Base-by-base conservation (phyloP, 2,113 vertebrate genomes). In the Chunga burmeisteri region DNA sequence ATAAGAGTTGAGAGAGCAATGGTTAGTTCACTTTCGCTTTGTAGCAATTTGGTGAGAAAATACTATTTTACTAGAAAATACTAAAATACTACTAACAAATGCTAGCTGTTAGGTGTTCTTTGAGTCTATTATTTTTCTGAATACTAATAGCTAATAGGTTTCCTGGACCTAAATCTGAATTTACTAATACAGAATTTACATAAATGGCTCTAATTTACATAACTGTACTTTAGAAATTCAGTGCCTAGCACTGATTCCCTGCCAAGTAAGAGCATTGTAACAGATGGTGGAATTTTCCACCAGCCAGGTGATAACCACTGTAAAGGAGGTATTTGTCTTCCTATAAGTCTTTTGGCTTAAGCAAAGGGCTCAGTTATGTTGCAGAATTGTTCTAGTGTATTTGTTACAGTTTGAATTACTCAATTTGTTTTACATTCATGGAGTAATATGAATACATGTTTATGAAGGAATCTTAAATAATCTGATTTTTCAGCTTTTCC, bases 261-360 rank as follows among this genome's bases (percentile, higher is more conserved):
- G 91, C 93, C 75, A 96, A 96, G 86, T 89, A 86, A 78, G 70
- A 95, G 53, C 82, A 88, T 90, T 93, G 85, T 91, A 75, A 81
- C 93, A 97, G 91, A 95, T 97, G 94, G 91, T 7, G 73, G 91
- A 91, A 96, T 93, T 96, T 95, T 91, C 86, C 81, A 91, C 65
- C 80, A 82, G 81, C 86, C 96, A 96, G 81, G 81, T 97, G 83
- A 91, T 94, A 91, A 93, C 95, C 55, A 70, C 59, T 97, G 88
- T 90, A 93, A 67, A 86, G 85, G 85, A 96, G 80, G 20, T 89
- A 66, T 94, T 95, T 92, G 83, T 93, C 88, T 90, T 93, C n/a
- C 58, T 4, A 13, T 88, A 78, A 89, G 44, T 93, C 72, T 50
- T 66, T 91, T 93, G 83, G 71, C 91, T 97, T 95, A 95, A 94